Conservation (phyloP, 2,113 vertebrate genomes). For the Petromus typicus region DNA sequence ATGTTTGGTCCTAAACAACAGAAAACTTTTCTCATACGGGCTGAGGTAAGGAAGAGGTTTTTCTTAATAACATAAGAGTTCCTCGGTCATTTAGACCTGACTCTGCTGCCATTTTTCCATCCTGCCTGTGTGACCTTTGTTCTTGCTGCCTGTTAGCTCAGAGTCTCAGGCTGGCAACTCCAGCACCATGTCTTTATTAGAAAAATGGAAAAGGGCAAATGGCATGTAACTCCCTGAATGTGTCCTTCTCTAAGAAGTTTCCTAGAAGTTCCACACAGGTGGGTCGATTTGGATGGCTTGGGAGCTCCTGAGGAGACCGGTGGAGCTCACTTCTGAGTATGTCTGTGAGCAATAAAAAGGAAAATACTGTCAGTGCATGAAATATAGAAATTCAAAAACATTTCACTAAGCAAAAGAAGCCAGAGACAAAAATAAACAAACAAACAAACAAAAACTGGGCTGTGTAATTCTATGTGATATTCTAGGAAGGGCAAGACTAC, state of each 20-base stretch:
- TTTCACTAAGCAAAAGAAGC: background rate
- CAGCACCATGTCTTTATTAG: background rate
- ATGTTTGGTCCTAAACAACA: background rate
- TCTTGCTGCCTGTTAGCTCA: background rate
- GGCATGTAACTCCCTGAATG: background rate
- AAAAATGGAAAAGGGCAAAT: background rate
- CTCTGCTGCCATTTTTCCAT: background rate
- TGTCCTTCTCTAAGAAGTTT: background rate
- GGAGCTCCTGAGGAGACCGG: background rate
- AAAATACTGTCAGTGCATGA: background rate
- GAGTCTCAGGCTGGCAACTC: background rate
- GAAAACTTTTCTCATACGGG: background rate
- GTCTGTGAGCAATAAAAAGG: background rate
- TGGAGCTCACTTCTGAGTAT: background rate
- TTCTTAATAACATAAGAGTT: background rate
- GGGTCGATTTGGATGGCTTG: background rate
- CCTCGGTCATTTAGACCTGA: background rate
- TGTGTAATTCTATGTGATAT: background rate
- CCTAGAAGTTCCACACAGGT: background rate
- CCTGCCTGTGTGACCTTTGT: background rate
- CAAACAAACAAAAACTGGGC: background rate
- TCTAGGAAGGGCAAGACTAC: background rate
- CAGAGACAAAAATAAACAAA: no score
- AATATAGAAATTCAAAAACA: background rate
- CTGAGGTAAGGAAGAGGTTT: background rate